These are phyloP conservation scores for Anastatus disparis DNA, from an alignment of 1,140 invertebrate species.

Conservation along the genomic window DNA sequence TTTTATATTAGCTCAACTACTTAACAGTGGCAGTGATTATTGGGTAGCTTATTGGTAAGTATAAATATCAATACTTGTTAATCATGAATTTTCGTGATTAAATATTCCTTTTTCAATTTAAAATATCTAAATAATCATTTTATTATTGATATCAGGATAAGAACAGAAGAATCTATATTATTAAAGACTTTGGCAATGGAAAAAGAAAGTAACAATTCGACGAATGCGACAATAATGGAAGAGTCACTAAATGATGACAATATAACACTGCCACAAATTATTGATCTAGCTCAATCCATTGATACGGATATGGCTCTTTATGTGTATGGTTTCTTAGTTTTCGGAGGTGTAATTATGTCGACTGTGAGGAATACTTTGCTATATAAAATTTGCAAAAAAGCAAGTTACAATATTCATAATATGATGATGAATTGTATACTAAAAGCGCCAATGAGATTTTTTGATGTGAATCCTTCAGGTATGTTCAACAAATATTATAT, in stretches of 20 bases:
- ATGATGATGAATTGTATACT: slow-evolving; percentile 73
- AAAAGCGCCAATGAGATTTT: slow-evolving; percentile 74
- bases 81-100: background rate
- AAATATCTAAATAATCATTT: no score
- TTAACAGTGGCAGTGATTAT: slow-evolving; percentile 70
- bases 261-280: no score
- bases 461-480: slow-evolving; percentile 76
- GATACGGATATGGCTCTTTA: slow-evolving; percentile 51
- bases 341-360: slow-evolving; percentile 55
- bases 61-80: slow-evolving; percentile 62
- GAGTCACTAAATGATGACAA: background rate
- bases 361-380: slow-evolving; percentile 62
- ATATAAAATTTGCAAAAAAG: slow-evolving; percentile 72
- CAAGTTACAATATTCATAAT: slow-evolving; percentile 77
- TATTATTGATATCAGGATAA: background rate
- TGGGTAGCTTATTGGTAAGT: slow-evolving; percentile 70
- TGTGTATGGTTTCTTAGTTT: slow-evolving; percentile 61
- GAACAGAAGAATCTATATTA: no score
- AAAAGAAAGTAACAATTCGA: background rate
- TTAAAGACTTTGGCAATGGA: no score
- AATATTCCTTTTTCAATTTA: no score
- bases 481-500: no score
- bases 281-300: background rate
- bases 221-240: background rate
- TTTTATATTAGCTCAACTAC: slow-evolving; percentile 63